Conservation (phyloP, 1,140 invertebrate species). For the Dendroctonus valens region DNA sequence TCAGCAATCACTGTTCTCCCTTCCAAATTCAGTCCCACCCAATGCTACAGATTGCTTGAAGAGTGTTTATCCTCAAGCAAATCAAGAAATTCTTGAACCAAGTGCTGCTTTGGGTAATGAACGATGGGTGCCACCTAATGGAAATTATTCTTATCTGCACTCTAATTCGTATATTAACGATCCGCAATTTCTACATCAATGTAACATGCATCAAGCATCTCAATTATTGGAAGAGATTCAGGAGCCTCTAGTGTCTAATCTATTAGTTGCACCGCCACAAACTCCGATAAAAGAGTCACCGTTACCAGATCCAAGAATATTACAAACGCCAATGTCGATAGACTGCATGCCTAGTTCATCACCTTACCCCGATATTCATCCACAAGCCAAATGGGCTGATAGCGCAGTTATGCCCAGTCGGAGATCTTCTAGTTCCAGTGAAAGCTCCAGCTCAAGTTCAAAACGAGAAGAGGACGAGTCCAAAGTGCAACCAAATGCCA, state of each 20-base stretch:
- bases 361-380: slow-evolving; percentile 62
- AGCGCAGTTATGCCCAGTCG: slow-evolving; percentile 66
- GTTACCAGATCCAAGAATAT: slow-evolving; percentile 41
- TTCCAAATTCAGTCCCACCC: too few relatives aligned
- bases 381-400: slow-evolving; percentile 70
- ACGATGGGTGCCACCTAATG: slow-evolving; percentile 64
- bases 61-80: too few relatives aligned
- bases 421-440: slow-evolving; percentile 60
- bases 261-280: slow-evolving; percentile 34
- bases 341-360: slow-evolving; percentile 64
- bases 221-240: background rate
- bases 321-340: slow-evolving; percentile 45
- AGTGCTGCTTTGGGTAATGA: slow-evolving; percentile 53
- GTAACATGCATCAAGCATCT: slow-evolving; percentile 3
- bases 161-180: slow-evolving; percentile 28
- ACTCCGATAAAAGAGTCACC: slow-evolving; percentile 37
- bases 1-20: too few relatives aligned
- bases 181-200: slow-evolving; percentile 33
- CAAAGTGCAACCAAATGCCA: slow-evolving; percentile 40
- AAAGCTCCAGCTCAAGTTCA: slow-evolving; percentile 51
- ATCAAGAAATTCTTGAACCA: too few relatives aligned
- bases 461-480: slow-evolving; percentile 50
- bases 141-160: slow-evolving; percentile 49
- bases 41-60: too few relatives aligned
- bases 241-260: background rate